These are phyloP conservation scores for Whitmania pigra DNA, from an alignment of 1,140 invertebrate genomes.

Conservation along the genomic window DNA sequence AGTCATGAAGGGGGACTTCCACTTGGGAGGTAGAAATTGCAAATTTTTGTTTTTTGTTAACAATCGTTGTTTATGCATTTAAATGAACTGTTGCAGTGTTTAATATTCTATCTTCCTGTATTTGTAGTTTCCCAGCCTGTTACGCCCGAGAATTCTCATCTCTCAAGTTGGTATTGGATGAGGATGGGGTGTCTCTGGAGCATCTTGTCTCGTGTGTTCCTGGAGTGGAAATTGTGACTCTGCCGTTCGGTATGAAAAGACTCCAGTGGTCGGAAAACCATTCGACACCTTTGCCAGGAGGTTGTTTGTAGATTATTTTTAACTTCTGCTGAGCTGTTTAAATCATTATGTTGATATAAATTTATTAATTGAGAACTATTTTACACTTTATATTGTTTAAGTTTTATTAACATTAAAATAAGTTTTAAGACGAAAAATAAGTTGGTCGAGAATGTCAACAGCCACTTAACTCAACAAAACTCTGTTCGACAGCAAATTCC, in stretches of 20 bases:
- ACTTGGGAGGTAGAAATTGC: constrained; percentile 50
- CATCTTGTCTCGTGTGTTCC: constrained; percentile 69
- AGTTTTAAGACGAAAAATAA: too few species aligned
- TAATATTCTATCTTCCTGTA: constrained; percentile 25
- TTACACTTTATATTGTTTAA: too few species aligned
- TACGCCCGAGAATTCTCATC: constrained; percentile 57
- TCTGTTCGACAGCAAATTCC: not conserved
- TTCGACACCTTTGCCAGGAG: constrained; percentile 10
- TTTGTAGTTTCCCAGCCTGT: constrained; percentile 58
- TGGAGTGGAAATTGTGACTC: constrained; percentile 53
- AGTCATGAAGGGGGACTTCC: constrained; percentile 59
- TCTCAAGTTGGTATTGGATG: constrained; percentile 35
- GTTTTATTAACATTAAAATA: too few species aligned
- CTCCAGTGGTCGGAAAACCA: constrained; percentile 45
- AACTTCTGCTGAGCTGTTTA: not conserved
- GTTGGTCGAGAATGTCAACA: not conserved
- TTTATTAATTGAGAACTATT: not conserved
- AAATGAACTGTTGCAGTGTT: too few species aligned
- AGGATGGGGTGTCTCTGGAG: constrained; percentile 64
- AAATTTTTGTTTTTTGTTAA: not conserved
- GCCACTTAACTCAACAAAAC: not conserved
- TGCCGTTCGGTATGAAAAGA: constrained; percentile 43
- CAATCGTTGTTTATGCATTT: not conserved
- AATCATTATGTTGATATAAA: not conserved
- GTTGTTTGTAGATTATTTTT: constrained; percentile 1